Base-by-base conservation (phyloP, 2,797 vertebrate species). In the Parambassis ranga region DNA sequence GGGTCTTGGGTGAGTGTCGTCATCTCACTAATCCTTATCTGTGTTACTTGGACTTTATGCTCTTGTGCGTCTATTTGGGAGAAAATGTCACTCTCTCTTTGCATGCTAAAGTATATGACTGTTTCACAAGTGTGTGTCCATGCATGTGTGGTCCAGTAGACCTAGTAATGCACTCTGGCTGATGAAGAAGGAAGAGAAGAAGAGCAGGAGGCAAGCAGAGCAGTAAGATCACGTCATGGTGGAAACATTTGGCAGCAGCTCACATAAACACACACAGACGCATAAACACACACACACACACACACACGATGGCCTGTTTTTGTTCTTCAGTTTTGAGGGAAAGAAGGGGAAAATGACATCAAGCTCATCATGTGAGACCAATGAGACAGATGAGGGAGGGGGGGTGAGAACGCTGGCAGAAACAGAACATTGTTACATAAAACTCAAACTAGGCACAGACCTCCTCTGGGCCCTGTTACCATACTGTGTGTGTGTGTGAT, bases 291-390 rank as follows among this genome's bases (percentile, higher is more conserved):
- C 23, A 47, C 18, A 41, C 62, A 49, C 46, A 51, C 42, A 65
- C 39, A 41, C 19, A 37, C 57, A 31, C 3, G 38, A 72, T 65
- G 75, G 87, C 79, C 86, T 88, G 88, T 88, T 89, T 90, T 89
- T 83, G 84, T 88, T 88, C 85, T 86, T 65, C 14, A 19, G 73
- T 79, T 87, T 89, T 81, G 59, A 85, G 77, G 79, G 69, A 68
- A 81, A 85, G 52, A 83, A 82, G 65, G 81, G 83, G 81, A 87
- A 91, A 92, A 91, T 90, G 79, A 93, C 88, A 92, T 91, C 90
- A 90, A 89, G 87, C 82, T 82, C 87, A 89, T 92, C 89, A 92
- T 92, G 90, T 91, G 89, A 90, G 84, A 81, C 87, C 88, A 87
- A 80, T 85, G 83, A 90, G 82, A 82, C 71, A 41, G 81, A 70